A percentile compares a stretch with the other conserved stretches of the same genome.
These are phyloP conservation scores for Nomada ruficornis DNA, from an alignment of 2,888 invertebrate genomes.

Conservation along the genomic window DNA sequence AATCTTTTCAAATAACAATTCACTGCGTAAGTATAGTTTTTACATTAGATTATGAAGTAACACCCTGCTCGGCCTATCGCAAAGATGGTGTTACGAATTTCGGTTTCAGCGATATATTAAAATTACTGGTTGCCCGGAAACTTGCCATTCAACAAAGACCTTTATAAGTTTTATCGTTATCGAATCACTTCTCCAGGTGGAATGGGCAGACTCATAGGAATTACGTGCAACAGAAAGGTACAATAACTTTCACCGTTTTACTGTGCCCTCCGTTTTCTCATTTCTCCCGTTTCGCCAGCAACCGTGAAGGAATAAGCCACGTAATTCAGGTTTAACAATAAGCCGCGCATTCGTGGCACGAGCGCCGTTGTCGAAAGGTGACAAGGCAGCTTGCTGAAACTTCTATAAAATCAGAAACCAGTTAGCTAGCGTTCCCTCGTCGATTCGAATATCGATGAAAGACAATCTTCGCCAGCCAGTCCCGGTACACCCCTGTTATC, in stretches of 20 bases:
- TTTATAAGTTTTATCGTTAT: too few relatives aligned
- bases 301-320: conserved; percentile 11
- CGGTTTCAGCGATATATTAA: too few relatives aligned
- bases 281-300: neutral
- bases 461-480: conserved; percentile 52
- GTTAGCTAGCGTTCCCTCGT: conserved; percentile 13
- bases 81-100: too few relatives aligned
- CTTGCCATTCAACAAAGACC: too few relatives aligned
- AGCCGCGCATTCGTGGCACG: conserved; percentile 16
- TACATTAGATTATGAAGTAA: too few relatives aligned
- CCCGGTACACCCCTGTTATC: conserved; percentile 45
- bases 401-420: conserved; percentile 28
- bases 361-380: conserved; percentile 13
- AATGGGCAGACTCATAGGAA: neutral
- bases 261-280: neutral
- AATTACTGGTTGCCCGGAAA: too few relatives aligned
- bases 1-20: too few relatives aligned
- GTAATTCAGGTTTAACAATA: conserved; percentile 35
- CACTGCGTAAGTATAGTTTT: too few relatives aligned
- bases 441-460: conserved; percentile 47
- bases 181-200: too few relatives aligned
- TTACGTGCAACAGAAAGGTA: conserved; percentile 4
- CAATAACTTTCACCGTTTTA: neutral
- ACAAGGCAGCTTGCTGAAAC: conserved; percentile 23
- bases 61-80: too few relatives aligned